These are phyloP conservation scores for Enteromius thamalakanensis DNA, from an alignment of 2,797 vertebrate species.

Conservation along the genomic window DNA sequence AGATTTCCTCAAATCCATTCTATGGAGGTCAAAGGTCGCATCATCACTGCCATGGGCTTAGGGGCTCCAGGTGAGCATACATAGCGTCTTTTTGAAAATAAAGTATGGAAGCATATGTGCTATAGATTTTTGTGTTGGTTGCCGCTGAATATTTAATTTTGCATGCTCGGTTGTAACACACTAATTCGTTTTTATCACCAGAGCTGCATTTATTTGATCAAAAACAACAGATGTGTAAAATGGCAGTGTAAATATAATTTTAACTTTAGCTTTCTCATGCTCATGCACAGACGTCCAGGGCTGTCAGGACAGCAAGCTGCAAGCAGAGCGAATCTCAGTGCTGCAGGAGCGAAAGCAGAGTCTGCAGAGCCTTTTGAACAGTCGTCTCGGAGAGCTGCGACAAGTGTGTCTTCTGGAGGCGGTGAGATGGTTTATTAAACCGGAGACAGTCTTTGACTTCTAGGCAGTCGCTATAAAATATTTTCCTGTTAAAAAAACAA, in stretches of 20 bases:
- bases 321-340: conserved; percentile 79
- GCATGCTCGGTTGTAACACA: background rate
- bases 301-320: conserved; percentile 78
- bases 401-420: conserved; percentile 88
- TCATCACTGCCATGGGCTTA: conserved; percentile 85
- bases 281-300: conserved; percentile 72
- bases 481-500: background rate
- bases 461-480: background rate
- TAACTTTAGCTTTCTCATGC: conserved; percentile 9
- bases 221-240: background rate
- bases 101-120: background rate
- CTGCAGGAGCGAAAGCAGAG: conserved; percentile 83
- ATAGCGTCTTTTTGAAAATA: background rate
- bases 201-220: background rate
- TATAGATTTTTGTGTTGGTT: background rate
- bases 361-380: conserved; percentile 82
- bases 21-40: conserved; percentile 89
- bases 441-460: conserved; percentile 1
- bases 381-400: conserved; percentile 84
- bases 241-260: background rate
- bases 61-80: conserved; percentile 79
- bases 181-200: background rate
- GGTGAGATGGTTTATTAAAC: conserved; percentile 63
- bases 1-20: conserved; percentile 65
- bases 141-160: background rate